Conservation (phyloP, 2,888 invertebrate species). For the Heteropelma amictum region DNA sequence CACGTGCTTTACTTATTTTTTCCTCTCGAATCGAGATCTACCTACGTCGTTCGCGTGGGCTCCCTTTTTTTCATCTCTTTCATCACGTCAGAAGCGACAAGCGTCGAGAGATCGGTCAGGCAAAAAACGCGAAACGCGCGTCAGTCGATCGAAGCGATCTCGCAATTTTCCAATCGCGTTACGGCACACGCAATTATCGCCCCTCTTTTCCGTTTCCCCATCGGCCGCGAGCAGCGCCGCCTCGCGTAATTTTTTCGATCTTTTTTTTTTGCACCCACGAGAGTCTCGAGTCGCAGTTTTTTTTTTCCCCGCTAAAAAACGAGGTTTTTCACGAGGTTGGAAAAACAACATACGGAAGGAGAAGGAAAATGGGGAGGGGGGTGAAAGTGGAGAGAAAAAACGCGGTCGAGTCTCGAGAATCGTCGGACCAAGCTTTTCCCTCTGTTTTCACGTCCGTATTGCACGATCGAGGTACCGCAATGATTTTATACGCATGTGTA, state of each 20-base stretch:
- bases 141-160: constrained; percentile 2
- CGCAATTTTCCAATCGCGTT: constrained; percentile 45
- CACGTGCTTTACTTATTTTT: not conserved
- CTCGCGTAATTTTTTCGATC: not conserved
- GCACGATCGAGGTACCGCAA: not conserved
- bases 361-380: too few relatives aligned
- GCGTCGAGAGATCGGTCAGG: constrained; percentile 11
- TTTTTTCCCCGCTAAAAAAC: not conserved
- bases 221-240: too few relatives aligned
- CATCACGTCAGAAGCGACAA: not conserved
- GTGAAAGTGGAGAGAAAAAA: too few relatives aligned
- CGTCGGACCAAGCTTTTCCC: too few relatives aligned
- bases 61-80: constrained; percentile 4
- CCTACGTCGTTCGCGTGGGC: too few relatives aligned
- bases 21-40: constrained; percentile 24
- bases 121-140: not conserved
- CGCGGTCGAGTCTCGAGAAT: too few relatives aligned
- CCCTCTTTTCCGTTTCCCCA: not conserved
- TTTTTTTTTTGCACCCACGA: constrained; percentile 4
- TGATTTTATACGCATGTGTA: not conserved
- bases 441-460: too few relatives aligned
- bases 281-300: too few relatives aligned
- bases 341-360: too few relatives aligned
- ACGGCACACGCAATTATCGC: constrained; percentile 1
- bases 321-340: too few relatives aligned